Conservation (phyloP, 2,888 invertebrate species). For the Phalangium opilio region DNA sequence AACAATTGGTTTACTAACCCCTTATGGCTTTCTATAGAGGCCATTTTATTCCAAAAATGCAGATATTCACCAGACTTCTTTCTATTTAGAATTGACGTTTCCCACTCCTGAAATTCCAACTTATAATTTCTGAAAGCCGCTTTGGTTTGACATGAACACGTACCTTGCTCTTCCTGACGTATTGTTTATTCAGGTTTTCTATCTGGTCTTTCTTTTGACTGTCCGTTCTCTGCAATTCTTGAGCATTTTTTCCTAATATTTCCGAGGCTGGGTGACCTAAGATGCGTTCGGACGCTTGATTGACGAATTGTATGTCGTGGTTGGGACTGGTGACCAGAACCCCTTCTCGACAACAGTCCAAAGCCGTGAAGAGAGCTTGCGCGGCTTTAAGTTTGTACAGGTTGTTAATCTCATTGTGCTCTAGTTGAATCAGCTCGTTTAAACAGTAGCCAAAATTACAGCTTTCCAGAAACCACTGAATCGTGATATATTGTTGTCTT, state of each 20-base stretch:
- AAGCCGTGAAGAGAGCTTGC: constrained; percentile 65
- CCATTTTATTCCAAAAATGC: constrained; percentile 58
- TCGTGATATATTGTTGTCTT: constrained; percentile 14
- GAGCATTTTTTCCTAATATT: constrained; percentile 42
- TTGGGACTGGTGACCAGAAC: constrained; percentile 74
- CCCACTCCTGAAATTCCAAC: constrained; percentile 47
- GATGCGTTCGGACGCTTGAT: constrained; percentile 66
- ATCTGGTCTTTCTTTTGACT: constrained; percentile 29
- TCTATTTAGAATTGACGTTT: constrained; percentile 53
- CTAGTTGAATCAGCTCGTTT: constrained; percentile 59
- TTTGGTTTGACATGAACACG: not conserved
- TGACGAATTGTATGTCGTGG: constrained; percentile 71
- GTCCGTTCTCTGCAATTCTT: constrained; percentile 40
- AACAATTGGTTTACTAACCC: constrained; percentile 25
- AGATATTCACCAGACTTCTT: constrained; percentile 63
- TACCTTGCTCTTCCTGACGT: not conserved
- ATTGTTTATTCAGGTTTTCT: constrained; percentile 29
- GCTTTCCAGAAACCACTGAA: constrained; percentile 40
- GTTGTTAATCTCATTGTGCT: constrained; percentile 57
- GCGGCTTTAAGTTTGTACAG: constrained; percentile 60
- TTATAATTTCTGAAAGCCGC: not conserved
- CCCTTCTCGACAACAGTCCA: constrained; percentile 69
- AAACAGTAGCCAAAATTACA: constrained; percentile 38
- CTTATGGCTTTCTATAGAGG: constrained; percentile 41
- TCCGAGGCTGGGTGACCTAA: constrained; percentile 56